phyloP scores from a whole-genome alignment of 1,140 invertebrate species.

The Aphis gossypii region DNA sequence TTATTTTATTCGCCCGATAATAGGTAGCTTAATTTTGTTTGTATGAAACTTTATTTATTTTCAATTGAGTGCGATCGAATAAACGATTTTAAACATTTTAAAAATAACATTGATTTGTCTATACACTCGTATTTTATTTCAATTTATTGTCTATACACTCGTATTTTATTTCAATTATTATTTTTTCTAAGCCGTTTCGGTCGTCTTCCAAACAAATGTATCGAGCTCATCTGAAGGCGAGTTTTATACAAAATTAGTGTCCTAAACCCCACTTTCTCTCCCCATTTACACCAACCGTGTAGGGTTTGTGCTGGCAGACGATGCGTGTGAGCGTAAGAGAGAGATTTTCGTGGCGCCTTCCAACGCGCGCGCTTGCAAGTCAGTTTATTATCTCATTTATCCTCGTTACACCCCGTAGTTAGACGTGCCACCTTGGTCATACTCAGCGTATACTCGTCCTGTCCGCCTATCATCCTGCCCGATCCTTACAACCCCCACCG shows the following conservation, averaged over 20 bases:
- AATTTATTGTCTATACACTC: too few relatives aligned
- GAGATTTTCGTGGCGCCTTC: background rate
- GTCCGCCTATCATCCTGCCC: background rate
- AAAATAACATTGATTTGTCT: background rate
- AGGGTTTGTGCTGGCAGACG: background rate
- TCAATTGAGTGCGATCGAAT: background rate
- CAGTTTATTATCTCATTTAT: constrained; percentile 46
- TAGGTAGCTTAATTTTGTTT: too few relatives aligned
- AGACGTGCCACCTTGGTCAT: constrained; percentile 18
- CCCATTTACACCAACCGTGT: background rate
- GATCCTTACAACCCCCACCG: background rate
- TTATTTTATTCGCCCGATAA: too few relatives aligned
- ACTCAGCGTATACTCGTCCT: background rate
- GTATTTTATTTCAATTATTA: too few relatives aligned
- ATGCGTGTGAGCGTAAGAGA: background rate
- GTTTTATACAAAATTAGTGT: constrained; percentile 32
- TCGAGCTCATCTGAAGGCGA: background rate
- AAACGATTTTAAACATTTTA: background rate
- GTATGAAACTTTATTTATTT: background rate
- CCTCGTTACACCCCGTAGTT: background rate
- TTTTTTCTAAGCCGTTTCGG: background rate
- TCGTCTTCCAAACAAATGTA: background rate
- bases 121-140: background rate
- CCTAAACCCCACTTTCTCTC: background rate
- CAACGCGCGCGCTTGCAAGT: background rate